These are phyloP conservation scores for Scalopus aquaticus DNA, from an alignment of 2,113 vertebrate genomes.

Conservation along the genomic window DNA sequence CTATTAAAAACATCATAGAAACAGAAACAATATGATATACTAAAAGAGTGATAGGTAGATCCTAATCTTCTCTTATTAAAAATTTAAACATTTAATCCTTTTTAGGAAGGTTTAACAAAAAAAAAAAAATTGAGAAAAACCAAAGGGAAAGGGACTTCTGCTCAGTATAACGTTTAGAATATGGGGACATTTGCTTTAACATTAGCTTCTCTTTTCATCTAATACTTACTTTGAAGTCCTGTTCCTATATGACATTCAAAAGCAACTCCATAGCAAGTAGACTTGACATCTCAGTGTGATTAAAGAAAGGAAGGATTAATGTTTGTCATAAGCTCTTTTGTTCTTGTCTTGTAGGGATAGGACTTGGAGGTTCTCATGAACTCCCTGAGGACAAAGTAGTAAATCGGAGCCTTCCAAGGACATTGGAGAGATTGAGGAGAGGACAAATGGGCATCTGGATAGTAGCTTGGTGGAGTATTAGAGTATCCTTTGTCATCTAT, in stretches of 20 bases:
- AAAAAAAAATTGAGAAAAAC: neutral
- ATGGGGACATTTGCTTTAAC: neutral
- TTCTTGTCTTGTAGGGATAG: neutral
- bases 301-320: neutral
- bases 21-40: neutral
- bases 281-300: neutral
- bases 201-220: neutral
- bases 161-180: neutral
- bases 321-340: neutral
- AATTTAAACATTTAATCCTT: neutral
- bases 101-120: neutral
- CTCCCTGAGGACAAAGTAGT: rapidly evolving
- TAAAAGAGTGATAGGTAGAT: neutral
- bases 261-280: neutral
- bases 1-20: neutral
- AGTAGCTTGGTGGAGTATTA: neutral
- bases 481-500: neutral
- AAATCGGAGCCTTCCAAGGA: neutral
- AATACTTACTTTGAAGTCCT: neutral
- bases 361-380: neutral
- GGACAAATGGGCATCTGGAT: neutral
- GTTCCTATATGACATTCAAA: neutral
- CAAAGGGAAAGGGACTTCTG: neutral
- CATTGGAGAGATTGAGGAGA: neutral
- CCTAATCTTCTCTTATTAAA: neutral